phyloP scores from a whole-genome alignment of 2,888 invertebrate species.

The Pharmacophagus antenor region DNA sequence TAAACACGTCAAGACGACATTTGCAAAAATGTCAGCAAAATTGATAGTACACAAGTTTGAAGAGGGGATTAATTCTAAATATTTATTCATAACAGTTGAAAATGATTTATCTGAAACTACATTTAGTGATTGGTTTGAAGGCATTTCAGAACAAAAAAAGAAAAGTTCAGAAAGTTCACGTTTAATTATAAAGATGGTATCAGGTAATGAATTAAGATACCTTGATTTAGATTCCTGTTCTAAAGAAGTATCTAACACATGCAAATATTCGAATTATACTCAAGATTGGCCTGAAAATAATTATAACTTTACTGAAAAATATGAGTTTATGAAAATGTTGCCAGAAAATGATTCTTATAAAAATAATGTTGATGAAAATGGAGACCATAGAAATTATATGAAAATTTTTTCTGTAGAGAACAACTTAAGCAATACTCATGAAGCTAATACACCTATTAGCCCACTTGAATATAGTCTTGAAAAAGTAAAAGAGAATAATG shows the following conservation, averaged over 20 bases:
- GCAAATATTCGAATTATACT: constrained; percentile 29
- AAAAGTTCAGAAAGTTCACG: constrained; percentile 56
- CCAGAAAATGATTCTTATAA: neutral
- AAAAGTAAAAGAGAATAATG: constrained; percentile 74
- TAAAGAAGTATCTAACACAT: constrained; percentile 44
- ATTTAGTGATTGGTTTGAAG: constrained; percentile 64
- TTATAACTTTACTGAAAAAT: neutral
- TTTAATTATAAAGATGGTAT: constrained; percentile 65
- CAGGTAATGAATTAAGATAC: constrained; percentile 50
- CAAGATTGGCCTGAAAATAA: constrained; percentile 2
- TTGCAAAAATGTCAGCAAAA: constrained; percentile 67
- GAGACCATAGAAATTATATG: constrained; percentile 12
- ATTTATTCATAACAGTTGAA: constrained; percentile 57
- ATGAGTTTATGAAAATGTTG: constrained; percentile 10
- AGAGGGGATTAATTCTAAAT: constrained; percentile 59
- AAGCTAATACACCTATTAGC: constrained; percentile 39
- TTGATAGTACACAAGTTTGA: constrained; percentile 72
- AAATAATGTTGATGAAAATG: neutral
- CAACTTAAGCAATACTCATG: constrained; percentile 15
- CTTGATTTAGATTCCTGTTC: constrained; percentile 66
- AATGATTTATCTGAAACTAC: constrained; percentile 43
- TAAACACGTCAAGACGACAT: constrained; percentile 33
- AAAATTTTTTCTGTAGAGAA: constrained; percentile 10
- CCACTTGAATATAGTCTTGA: constrained; percentile 69
- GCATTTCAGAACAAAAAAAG: constrained; percentile 48